phyloP scores from a whole-genome alignment of 1,140 invertebrate genomes.

The Diorhabda sublineata region DNA sequence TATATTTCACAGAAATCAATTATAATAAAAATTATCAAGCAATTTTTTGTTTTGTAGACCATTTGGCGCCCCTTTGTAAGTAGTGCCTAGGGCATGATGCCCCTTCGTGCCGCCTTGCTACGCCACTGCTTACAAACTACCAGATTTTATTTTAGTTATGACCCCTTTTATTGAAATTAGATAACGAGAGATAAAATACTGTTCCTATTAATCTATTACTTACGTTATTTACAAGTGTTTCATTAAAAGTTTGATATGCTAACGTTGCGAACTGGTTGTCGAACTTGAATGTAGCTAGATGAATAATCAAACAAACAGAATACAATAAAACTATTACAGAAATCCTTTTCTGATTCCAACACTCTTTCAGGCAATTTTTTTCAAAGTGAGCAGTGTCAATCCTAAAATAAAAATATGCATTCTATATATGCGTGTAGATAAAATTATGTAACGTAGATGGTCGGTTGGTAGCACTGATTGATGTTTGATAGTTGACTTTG shows the following conservation, averaged over 20 bases:
- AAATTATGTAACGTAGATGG: too few species aligned
- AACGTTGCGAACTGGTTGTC: conserved; percentile 39
- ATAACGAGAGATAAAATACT: too few species aligned
- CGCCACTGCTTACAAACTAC: too few species aligned
- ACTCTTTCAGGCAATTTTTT: conserved; percentile 31
- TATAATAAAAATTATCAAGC: not conserved
- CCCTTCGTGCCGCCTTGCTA: not conserved
- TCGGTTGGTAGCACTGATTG: too few species aligned
- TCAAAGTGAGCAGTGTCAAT: conserved; percentile 42
- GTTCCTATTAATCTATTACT: not conserved
- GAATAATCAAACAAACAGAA: conserved; percentile 36
- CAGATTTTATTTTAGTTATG: too few species aligned
- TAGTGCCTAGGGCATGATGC: not conserved
- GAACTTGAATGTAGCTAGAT: conserved; percentile 38
- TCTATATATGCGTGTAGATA: too few species aligned
- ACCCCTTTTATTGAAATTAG: too few species aligned
- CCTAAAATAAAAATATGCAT: conserved; percentile 30
- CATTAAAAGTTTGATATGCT: not conserved
- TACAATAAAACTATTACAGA: conserved; percentile 41
- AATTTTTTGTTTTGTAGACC: not conserved
- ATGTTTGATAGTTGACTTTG: too few species aligned
- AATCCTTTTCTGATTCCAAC: conserved; percentile 39
- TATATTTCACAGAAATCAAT: not conserved
- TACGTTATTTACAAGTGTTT: conserved; percentile 2
- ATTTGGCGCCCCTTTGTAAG: not conserved